Conservation (phyloP, 2,797 vertebrate species). For the Bryconaethiops microstoma region DNA sequence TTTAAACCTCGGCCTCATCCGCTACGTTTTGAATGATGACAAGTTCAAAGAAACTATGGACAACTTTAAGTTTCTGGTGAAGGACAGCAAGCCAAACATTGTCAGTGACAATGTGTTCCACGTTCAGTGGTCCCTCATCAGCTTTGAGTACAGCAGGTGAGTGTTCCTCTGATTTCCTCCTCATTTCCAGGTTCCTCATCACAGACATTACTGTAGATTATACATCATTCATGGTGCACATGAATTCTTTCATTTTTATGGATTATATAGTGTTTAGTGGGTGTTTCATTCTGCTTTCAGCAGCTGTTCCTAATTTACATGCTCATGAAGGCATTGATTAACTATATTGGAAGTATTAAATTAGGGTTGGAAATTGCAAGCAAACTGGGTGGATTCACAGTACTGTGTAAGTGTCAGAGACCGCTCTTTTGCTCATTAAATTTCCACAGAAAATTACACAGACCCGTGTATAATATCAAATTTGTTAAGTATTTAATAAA, state of each 20-base stretch:
- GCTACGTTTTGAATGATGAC: conserved; percentile 84
- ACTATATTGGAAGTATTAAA: no score
- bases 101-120: conserved; percentile 91
- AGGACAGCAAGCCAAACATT: conserved; percentile 91
- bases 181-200: neutral
- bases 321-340: no score
- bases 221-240: neutral
- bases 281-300: no score
- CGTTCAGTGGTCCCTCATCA: conserved; percentile 95
- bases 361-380: no score
- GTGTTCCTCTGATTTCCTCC: conserved; percentile 9
- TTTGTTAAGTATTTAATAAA: no score
- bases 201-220: neutral
- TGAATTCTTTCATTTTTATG: neutral
- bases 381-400: no score
- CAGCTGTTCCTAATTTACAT: no score
- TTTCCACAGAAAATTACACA: no score
- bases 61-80: conserved; percentile 93
- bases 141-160: conserved; percentile 88
- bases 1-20: conserved; percentile 90
- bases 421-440: no score
- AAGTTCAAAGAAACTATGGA: conserved; percentile 84
- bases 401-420: no score
- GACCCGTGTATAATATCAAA: no score
- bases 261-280: neutral